Conservation (phyloP, 2,797 vertebrate species). For the Gallinago nigripennis region DNA sequence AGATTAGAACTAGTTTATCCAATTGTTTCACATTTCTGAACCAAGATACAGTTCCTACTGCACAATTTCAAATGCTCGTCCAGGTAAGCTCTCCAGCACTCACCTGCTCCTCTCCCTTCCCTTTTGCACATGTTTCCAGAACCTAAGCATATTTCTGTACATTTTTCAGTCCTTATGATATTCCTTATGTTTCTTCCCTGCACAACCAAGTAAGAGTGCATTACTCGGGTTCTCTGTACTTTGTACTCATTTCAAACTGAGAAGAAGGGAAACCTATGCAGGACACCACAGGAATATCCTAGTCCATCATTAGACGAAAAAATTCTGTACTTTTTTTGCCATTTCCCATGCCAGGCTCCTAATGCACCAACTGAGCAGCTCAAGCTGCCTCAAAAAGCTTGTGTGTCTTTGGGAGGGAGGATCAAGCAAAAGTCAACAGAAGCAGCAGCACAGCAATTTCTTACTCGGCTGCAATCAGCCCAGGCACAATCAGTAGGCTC, state of each 20-base stretch:
- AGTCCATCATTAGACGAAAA: background rate
- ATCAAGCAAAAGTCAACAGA: background rate
- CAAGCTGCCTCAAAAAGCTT: background rate
- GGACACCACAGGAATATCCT: background rate
- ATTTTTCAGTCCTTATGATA: background rate
- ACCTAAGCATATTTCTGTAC: background rate
- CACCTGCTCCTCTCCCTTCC: background rate
- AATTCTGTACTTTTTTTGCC: background rate
- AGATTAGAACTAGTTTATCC: background rate
- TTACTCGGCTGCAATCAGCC: background rate
- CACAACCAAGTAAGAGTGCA: background rate
- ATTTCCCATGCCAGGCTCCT: background rate
- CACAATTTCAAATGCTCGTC: background rate
- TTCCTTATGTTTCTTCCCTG: background rate
- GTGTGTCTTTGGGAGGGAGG: background rate
- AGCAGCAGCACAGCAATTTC: background rate
- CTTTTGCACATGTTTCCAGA: background rate
- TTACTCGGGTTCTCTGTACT: background rate
- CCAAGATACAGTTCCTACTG: background rate
- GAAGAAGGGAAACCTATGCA: background rate
- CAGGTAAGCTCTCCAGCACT: background rate
- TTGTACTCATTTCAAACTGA: background rate
- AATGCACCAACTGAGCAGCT: background rate
- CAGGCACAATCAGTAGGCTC: background rate
- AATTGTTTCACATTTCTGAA: constrained; percentile 30